These are phyloP conservation scores for Oryzias sinensis DNA, from an alignment of 2,797 vertebrate species.

Conservation along the genomic window DNA sequence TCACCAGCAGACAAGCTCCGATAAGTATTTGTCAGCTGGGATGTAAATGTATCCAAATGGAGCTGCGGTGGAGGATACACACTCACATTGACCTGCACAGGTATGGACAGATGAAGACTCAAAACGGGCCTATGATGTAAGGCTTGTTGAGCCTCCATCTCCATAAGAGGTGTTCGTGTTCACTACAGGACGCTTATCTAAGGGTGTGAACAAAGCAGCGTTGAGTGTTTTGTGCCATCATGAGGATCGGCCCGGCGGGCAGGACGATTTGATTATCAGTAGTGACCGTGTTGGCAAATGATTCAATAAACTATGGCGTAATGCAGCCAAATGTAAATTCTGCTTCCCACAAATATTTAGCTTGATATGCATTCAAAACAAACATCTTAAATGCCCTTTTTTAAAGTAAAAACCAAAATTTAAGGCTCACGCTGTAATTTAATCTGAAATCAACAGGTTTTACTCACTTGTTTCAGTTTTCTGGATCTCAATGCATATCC, in stretches of 20 bases:
- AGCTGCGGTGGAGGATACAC: constrained; percentile 11
- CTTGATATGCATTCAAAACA: constrained; percentile 8
- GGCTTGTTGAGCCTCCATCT: background rate
- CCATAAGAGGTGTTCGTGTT: constrained; percentile 51
- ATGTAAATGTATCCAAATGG: constrained; percentile 67
- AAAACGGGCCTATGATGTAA: constrained; percentile 18
- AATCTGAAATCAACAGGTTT: background rate
- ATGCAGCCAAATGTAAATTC: constrained; percentile 10
- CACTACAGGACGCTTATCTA: constrained; percentile 41
- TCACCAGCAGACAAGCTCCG: constrained; percentile 23
- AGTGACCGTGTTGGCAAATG: constrained; percentile 21
- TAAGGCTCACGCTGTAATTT: background rate
- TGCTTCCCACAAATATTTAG: constrained; percentile 18
- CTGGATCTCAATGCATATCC: constrained; percentile 10
- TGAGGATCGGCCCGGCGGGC: constrained; percentile 19
- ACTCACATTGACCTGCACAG: constrained; percentile 30
- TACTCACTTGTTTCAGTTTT: constrained; percentile 41
- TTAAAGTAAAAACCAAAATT: background rate
- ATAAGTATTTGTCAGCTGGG: constrained; percentile 52
- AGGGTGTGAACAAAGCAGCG: constrained; percentile 23
- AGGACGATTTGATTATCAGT: constrained; percentile 48
- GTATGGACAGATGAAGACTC: constrained; percentile 25
- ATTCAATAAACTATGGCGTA: constrained; percentile 13
- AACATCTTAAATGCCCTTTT: background rate
- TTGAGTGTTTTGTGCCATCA: constrained; percentile 22